A percentile compares a stretch with the other conserved stretches of the same genome.
phyloP scores from a whole-genome alignment of 2,113 vertebrate species.

The Orcinus orca region DNA sequence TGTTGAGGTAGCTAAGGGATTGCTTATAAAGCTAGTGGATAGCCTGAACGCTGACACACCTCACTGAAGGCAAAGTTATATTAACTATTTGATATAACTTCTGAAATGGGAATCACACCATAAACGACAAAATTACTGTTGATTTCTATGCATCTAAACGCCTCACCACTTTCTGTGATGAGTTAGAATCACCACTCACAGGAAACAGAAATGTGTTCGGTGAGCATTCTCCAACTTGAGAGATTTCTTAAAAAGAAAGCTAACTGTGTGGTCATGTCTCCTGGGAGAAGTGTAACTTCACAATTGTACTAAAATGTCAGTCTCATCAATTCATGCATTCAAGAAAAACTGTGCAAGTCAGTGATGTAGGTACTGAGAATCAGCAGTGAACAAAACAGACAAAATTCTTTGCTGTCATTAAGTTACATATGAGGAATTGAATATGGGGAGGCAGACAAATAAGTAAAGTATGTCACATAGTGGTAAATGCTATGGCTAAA shows the following conservation, averaged over 20 bases:
- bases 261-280: not conserved
- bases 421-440: not conserved
- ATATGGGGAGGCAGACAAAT: not conserved
- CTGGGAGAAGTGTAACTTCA: not conserved
- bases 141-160: not conserved
- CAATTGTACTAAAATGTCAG: not conserved
- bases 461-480: not conserved
- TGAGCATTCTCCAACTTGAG: not conserved
- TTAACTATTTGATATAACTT: not conserved
- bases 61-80: not conserved
- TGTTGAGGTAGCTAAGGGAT: not conserved
- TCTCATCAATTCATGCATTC: not conserved
- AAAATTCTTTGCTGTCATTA: not conserved
- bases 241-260: slow-evolving; percentile 22
- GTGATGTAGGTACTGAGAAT: not conserved
- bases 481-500: not conserved
- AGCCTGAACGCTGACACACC: not conserved
- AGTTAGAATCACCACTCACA: not conserved
- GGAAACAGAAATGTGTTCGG: not conserved
- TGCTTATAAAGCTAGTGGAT: not conserved
- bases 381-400: not conserved
- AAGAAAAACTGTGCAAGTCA: not conserved
- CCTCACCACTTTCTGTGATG: not conserved
- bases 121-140: not conserved
- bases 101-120: not conserved